phyloP scores from a whole-genome alignment of 37 sponge, comb jelly and placozoan species.

The Haliclona indistincta region DNA sequence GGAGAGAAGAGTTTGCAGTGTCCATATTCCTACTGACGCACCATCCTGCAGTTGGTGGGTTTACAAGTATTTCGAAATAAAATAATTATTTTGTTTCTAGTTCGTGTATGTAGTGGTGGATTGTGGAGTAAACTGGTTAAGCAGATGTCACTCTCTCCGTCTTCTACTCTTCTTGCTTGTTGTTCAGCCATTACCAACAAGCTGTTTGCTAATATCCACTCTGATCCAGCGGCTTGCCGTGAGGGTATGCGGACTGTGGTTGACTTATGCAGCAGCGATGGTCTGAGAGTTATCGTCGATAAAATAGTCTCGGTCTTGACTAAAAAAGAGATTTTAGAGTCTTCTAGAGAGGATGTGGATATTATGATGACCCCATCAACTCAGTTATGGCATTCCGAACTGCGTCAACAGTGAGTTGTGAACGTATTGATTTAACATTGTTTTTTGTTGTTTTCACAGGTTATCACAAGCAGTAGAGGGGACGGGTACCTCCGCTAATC shows the following conservation, averaged over 20 bases:
- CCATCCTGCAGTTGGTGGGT: slow-evolving; percentile 58
- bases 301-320: slow-evolving; percentile 34
- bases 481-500: slow-evolving; percentile 37
- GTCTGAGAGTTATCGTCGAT: slow-evolving; percentile 21
- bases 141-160: slow-evolving; percentile 24
- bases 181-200: not conserved
- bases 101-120: not conserved
- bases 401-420: slow-evolving; percentile 59
- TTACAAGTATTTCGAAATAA: not conserved
- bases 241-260: slow-evolving; percentile 23
- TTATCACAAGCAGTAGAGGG: slow-evolving; percentile 10
- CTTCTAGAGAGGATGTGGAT: slow-evolving; percentile 54
- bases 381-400: slow-evolving; percentile 58
- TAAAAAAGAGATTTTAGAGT: slow-evolving; percentile 25
- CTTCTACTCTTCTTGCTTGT: slow-evolving; percentile 6
- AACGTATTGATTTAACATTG: not conserved
- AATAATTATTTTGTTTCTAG: not conserved
- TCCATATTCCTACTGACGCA: slow-evolving; percentile 35
- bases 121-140: slow-evolving; percentile 48
- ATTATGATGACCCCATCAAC: slow-evolving; percentile 55
- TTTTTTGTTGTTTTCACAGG: not conserved
- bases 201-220: slow-evolving; percentile 2
- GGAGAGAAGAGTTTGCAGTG: slow-evolving; percentile 40
- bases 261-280: not conserved
- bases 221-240: slow-evolving; percentile 5